Conservation (phyloP, 2,797 vertebrate species). For the Remorina albescens region DNA sequence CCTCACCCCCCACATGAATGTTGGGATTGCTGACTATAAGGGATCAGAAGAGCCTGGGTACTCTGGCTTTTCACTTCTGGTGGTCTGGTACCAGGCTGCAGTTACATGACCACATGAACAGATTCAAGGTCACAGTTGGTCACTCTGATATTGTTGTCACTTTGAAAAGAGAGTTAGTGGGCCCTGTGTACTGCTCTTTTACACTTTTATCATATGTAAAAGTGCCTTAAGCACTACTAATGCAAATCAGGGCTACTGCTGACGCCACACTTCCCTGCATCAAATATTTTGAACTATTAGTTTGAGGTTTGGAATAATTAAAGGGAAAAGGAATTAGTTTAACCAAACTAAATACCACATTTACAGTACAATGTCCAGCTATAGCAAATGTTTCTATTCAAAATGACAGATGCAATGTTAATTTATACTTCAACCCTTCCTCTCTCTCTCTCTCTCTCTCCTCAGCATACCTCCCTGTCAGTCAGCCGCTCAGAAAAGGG, state of each 20-base stretch:
- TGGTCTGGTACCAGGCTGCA: conserved; percentile 22
- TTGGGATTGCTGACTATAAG: conserved; percentile 46
- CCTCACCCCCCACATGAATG: conserved; percentile 39
- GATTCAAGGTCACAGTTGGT: conserved; percentile 9
- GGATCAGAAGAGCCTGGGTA: conserved; percentile 20
- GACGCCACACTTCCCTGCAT: no score
- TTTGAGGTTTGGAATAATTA: not conserved
- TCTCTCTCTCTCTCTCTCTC: conserved; percentile 37
- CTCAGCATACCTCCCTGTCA: conserved; percentile 92
- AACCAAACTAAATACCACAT: not conserved
- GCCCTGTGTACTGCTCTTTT: no score
- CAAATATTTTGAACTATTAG: no score
- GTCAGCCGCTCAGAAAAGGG: conserved; percentile 94
- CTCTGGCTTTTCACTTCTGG: conserved; percentile 3
- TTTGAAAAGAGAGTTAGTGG: no score
- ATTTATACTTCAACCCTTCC: not conserved
- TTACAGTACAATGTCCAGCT: not conserved
- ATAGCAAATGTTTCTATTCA: not conserved
- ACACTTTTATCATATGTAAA: no score
- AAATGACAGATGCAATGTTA: not conserved
- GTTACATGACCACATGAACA: conserved; percentile 19
- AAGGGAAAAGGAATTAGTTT: not conserved
- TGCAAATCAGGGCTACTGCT: no score
- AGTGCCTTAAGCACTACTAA: no score
- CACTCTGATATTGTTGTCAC: not conserved